Evolutionary conservation across 2,797 vertebrate genomes (phyloP).

Genomic region (Arrhamphus sclerolepis): DNA sequence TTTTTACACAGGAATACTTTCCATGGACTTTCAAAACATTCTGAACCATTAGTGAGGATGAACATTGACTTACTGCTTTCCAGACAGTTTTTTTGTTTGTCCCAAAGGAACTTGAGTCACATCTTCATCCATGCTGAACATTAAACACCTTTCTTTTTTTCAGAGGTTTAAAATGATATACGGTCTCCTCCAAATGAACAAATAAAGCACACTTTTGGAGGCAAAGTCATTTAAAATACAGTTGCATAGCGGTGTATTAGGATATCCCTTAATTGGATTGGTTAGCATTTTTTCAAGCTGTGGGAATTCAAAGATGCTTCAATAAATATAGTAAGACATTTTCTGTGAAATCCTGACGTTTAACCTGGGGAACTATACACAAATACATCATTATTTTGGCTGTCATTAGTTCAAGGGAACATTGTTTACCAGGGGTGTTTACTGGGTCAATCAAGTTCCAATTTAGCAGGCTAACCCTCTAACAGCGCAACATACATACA

Average conservation of each 20-base stretch:
- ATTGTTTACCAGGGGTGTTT: constrained; percentile 8
- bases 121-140: too few relatives aligned
- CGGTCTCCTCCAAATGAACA: too few relatives aligned
- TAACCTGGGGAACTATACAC: background rate
- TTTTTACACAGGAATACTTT: background rate
- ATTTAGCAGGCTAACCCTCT: constrained; percentile 6
- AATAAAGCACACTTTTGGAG: too few relatives aligned
- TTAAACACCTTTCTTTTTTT: too few relatives aligned
- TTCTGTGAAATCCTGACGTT: background rate
- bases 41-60: background rate
- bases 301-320: background rate
- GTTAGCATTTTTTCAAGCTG: too few relatives aligned
- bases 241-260: too few relatives aligned
- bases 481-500: constrained; percentile 23
- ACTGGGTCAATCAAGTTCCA: constrained; percentile 19
- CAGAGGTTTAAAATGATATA: too few relatives aligned
- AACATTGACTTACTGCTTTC: too few relatives aligned
- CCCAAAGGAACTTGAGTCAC: too few relatives aligned
- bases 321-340: background rate
- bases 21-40: background rate
- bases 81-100: too few relatives aligned
- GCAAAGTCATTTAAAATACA: too few relatives aligned
- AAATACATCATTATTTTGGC: constrained; percentile 1
- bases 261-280: too few relatives aligned
- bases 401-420: constrained; percentile 1